phyloP scores from a whole-genome alignment of 2,113 vertebrate species.

The Nyctereutes procyonoides region DNA sequence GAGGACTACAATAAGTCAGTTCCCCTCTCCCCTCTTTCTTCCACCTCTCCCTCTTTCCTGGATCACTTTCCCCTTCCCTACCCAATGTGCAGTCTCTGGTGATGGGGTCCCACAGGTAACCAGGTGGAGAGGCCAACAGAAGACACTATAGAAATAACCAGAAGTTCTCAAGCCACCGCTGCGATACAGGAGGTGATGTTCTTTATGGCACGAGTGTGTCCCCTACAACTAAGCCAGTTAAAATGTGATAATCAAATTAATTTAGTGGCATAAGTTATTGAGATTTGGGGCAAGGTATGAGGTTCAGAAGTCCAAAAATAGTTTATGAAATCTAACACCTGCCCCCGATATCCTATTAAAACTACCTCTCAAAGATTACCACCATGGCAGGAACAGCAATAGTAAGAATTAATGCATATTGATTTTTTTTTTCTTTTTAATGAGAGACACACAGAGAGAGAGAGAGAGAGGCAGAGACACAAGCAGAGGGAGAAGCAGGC shows the following conservation, averaged over 20 bases:
- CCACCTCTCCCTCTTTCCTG: neutral
- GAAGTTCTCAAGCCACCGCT: neutral
- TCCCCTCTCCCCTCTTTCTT: neutral
- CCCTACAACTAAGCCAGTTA: neutral
- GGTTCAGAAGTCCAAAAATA: neutral
- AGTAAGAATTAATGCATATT: neutral
- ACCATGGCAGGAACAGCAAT: neutral
- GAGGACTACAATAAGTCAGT: neutral
- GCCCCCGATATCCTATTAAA: neutral
- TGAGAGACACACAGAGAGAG: too few relatives aligned
- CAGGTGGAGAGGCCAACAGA: neutral
- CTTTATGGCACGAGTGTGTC: neutral
- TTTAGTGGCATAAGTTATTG: neutral
- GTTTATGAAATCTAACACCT: neutral
- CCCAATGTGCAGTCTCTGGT: neutral
- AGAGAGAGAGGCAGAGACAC: too few relatives aligned
- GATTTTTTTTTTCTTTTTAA: too few relatives aligned
- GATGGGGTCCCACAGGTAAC: neutral
- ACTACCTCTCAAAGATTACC: neutral
- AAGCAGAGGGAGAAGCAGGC: too few relatives aligned
- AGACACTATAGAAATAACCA: neutral
- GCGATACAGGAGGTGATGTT: accelerated
- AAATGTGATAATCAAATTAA: neutral
- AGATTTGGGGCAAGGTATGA: neutral
- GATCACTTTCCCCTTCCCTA: neutral